Conservation (phyloP, 2,888 invertebrate genomes). For the Terebella lapidaria region DNA sequence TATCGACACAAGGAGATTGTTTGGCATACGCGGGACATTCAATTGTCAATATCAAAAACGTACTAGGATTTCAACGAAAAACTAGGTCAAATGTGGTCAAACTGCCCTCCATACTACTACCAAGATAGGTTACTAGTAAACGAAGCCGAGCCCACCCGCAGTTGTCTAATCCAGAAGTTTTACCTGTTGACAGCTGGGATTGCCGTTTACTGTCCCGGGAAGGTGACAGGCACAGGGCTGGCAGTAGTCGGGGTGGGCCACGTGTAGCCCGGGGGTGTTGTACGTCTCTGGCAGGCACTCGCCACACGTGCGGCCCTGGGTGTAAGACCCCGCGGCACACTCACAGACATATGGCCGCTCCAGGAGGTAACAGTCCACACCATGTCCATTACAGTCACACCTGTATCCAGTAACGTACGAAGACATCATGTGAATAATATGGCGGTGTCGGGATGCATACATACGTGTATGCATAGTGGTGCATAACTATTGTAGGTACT, state of each 20-base stretch:
- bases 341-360: constrained; percentile 15
- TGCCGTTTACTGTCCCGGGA: constrained; percentile 6
- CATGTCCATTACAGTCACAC: constrained; percentile 22
- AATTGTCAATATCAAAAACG: too few species aligned
- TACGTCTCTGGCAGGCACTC: constrained; percentile 15
- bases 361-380: constrained; percentile 11
- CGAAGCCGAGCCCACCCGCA: too few species aligned
- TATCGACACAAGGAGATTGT: neutral
- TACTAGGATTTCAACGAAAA: too few species aligned
- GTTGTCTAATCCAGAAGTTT: too few species aligned
- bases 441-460: neutral
- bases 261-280: neutral
- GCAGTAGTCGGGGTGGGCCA: constrained; percentile 7
- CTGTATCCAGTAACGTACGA: constrained; percentile 4
- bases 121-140: too few species aligned
- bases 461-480: too few species aligned
- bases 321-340: constrained; percentile 13
- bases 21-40: too few species aligned
- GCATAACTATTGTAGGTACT: too few species aligned
- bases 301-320: constrained; percentile 16
- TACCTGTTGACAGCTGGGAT: neutral
- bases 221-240: constrained; percentile 16
- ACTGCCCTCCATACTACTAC: too few species aligned
- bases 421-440: neutral
- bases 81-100: too few species aligned